Conservation (phyloP, 1,140 invertebrate species). For the Drosophila paulistorum region DNA sequence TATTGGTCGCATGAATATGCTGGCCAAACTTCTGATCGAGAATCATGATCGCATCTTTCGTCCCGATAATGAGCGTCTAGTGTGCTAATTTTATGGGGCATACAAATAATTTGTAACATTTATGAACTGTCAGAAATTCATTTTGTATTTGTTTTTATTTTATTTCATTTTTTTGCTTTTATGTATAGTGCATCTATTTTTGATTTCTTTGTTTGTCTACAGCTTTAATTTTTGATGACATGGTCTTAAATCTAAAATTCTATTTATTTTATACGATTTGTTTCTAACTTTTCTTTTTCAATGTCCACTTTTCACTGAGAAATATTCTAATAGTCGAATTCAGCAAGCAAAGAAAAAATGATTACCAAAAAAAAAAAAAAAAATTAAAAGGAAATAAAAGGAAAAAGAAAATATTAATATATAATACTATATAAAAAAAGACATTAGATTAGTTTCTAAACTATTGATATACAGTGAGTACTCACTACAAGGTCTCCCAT, state of each 20-base stretch:
- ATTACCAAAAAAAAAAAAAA: conserved; percentile 52
- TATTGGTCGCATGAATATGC: conserved; percentile 79
- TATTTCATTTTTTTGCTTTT: neutral
- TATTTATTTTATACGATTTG: conserved; percentile 30
- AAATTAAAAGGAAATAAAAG: too few relatives aligned
- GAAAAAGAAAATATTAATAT: too few relatives aligned
- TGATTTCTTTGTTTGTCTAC: conserved; percentile 19
- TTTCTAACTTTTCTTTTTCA: conserved; percentile 37
- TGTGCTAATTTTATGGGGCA: conserved; percentile 43
- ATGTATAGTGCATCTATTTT: conserved; percentile 13
- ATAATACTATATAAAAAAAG: conserved; percentile 30
- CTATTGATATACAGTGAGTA: conserved; percentile 1
- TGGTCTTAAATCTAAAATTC: neutral
- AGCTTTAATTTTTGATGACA: conserved; percentile 22
- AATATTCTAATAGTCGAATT: conserved; percentile 27
- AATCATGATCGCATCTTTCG: conserved; percentile 78
- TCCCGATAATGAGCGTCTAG: conserved; percentile 73
- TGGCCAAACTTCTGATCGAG: conserved; percentile 80
- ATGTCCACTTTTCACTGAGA: conserved; percentile 53
- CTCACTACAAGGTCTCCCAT: conserved; percentile 2
- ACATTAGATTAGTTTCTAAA: conserved; percentile 66
- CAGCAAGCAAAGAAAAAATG: conserved; percentile 52
- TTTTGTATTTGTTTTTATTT: conserved; percentile 27
- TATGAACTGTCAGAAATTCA: conserved; percentile 28
- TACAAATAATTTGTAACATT: neutral